These are phyloP conservation scores for Andrena haemorrhoa DNA, from an alignment of 2,888 invertebrate genomes.

Conservation along the genomic window DNA sequence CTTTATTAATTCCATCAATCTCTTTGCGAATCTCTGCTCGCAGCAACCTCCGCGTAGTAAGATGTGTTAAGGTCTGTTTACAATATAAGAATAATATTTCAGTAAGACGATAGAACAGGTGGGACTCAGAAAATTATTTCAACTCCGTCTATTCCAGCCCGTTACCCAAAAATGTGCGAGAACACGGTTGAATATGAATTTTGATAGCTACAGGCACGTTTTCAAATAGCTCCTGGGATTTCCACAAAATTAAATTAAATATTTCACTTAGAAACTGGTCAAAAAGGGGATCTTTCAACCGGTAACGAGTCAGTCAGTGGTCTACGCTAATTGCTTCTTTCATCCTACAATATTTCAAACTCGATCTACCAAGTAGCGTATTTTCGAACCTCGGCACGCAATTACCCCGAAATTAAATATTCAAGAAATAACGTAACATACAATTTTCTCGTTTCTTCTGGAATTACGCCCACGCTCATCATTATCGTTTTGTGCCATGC, in stretches of 20 bases:
- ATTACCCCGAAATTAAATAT: neutral
- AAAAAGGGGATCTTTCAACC: no score
- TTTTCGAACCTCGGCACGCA: neutral
- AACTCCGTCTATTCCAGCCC: neutral
- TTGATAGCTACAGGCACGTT: neutral
- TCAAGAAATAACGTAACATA: neutral
- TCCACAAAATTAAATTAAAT: neutral
- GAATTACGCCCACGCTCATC: neutral
- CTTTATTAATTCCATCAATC: no score
- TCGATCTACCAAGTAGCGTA: neutral
- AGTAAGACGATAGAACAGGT: no score
- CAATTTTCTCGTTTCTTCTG: neutral
- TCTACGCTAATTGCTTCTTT: neutral
- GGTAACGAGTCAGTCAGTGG: no score
- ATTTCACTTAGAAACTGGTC: neutral
- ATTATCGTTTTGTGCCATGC: neutral
- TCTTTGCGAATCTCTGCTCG: no score
- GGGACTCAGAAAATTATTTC: no score
- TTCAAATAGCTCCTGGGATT: neutral
- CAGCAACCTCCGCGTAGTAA: no score
- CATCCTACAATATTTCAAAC: neutral
- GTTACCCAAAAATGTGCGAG: constrained; percentile 2
- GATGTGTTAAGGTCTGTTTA: no score
- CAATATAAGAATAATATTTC: no score
- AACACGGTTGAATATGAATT: neutral